Conservation (phyloP, 2,888 invertebrate genomes). For the Mesorhabditis belari region DNA sequence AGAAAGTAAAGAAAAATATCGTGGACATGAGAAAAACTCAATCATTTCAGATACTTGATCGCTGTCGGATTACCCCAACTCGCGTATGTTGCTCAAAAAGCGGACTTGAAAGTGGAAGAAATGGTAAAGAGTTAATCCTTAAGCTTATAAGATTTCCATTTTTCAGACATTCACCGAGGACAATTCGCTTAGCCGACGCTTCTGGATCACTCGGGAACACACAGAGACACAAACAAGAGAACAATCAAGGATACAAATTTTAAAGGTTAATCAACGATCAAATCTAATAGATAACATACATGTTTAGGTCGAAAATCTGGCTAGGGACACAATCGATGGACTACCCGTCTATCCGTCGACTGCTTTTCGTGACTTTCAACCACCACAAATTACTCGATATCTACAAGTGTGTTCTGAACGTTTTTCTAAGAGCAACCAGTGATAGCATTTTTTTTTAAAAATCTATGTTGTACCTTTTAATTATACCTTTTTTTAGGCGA, state of each 20-base stretch:
- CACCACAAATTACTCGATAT: neutral
- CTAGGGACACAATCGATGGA: constrained; percentile 13
- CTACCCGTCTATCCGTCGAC: constrained; percentile 1
- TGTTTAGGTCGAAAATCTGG: constrained; percentile 16
- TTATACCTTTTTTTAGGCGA: neutral
- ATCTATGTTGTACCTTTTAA: no score
- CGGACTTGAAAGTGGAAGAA: neutral
- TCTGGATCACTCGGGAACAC: neutral
- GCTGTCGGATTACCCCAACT: neutral
- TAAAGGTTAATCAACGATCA: neutral
- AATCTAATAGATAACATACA: neutral
- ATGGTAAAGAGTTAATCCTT: neutral
- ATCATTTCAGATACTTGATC: neutral
- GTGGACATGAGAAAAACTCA: no score
- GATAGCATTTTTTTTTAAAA: neutral
- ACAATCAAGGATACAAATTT: neutral
- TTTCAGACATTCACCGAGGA: constrained; percentile 4
- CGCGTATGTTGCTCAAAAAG: neutral
- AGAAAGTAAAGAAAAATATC: no score
- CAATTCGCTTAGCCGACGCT: neutral
- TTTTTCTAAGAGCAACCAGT: no score
- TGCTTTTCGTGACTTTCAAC: neutral
- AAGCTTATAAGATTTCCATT: neutral
- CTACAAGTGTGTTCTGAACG: neutral
- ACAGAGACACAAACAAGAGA: neutral